Base-by-base conservation (phyloP, 1,140 invertebrate species). In the Sitodiplosis mosellana region DNA sequence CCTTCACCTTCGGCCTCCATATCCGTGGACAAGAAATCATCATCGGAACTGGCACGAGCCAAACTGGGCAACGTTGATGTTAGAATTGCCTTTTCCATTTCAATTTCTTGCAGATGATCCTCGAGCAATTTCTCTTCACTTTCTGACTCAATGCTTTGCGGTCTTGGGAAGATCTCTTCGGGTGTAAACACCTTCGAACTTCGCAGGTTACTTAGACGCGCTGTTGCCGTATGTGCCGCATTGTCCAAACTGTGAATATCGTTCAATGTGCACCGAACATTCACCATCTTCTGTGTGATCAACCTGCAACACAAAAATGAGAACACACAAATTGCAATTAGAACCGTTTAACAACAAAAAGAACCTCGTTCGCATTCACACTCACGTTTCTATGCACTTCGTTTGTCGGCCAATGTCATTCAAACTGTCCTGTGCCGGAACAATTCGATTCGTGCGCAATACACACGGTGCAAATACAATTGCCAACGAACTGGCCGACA, bases 401-500 rank as follows among this genome's bases (percentile, higher is more conserved):
- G 83, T 87, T 60, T 86, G 81, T 11, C 77, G 70, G 50, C 77
- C 73, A 49, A 87, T 84, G 57, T 86, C 82, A 54, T 80, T 77
- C 45, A 93, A 69, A 54, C 85, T 86, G 60, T 90, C 89, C 65
- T 94, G 90, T 14, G 88, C 89, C 27, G 87, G 86, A 45, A 91
- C 72, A 41, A 77, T 64, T 60, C 87, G 81, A 63, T 86, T 85
- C 33, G 87, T 88, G 45, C 89, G 72, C 48, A 96, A 68, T 46
- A 96, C 84, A 65, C 89, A 94, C 7, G 92, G 92, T 11, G 90
- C 89, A 69, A 95, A 95, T 41, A 96, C 87, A 53, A 95, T 92
- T 15, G 92, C 87, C 46, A 97, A 66, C 37, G 87, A 85, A 55
- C 85, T 86, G 0, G 87, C 73, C 52, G 81, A 87, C 92, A 97